phyloP scores from a whole-genome alignment of 2,888 invertebrate species.

The Hipparchia sbordonii region DNA sequence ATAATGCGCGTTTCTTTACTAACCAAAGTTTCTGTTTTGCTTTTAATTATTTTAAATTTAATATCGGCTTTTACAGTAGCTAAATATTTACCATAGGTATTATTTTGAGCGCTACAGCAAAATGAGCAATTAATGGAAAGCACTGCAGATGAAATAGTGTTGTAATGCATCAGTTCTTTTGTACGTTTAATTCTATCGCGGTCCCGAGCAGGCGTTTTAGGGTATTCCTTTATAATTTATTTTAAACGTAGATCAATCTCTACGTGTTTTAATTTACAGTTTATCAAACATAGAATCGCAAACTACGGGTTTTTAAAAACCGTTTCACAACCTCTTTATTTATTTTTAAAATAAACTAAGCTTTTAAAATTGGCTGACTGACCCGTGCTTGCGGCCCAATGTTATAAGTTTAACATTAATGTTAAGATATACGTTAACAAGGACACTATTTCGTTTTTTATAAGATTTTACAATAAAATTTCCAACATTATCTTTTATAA shows the following conservation, averaged over 20 bases:
- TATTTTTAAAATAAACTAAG: constrained; percentile 64
- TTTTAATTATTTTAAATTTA: background rate
- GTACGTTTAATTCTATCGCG: constrained; percentile 65
- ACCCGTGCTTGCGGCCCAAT: constrained; percentile 62
- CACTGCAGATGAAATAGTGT: constrained; percentile 46
- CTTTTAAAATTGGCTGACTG: constrained; percentile 76
- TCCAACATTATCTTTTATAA: constrained; percentile 63
- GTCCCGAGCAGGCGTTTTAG: constrained; percentile 68
- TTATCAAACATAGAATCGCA: constrained; percentile 65
- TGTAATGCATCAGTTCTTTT: constrained; percentile 56
- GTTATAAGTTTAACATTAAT: constrained; percentile 55
- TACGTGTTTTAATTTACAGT: constrained; percentile 67
- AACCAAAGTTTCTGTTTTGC: background rate
- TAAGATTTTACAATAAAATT: constrained; percentile 73
- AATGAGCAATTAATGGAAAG: constrained; percentile 39
- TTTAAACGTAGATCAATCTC: constrained; percentile 63
- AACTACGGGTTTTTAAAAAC: constrained; percentile 62
- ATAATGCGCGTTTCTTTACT: background rate
- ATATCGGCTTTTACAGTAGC: background rate
- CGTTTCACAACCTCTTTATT: constrained; percentile 76
- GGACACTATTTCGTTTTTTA: constrained; percentile 77
- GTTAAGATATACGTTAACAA: constrained; percentile 72
- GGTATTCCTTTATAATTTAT: constrained; percentile 50
- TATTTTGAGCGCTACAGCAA: constrained; percentile 21
- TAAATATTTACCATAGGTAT: background rate